Evolutionary conservation across 2,888 invertebrate genomes (phyloP), one percentile per base, ranked within the genome.

Genomic region (Drosophila villosipedis): DNA sequence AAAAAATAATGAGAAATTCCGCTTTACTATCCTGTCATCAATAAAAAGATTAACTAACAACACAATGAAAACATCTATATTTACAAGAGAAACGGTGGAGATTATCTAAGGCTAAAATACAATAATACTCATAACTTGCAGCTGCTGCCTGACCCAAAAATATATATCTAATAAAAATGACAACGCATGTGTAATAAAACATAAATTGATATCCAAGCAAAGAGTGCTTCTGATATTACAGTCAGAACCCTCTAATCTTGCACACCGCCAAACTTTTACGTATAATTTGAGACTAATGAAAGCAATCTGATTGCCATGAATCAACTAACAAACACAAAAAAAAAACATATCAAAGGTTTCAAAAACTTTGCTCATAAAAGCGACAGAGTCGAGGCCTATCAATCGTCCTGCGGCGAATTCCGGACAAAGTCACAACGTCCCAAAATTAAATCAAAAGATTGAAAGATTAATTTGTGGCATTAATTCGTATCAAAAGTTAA

Each of bases 251-350:
- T 77, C 25, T 69, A 83, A 76, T 80, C 69, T 61, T 10, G 69
- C 63, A 70, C 78, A 73, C 37, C 58, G 49, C 31, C n/a, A 52
- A 80, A 55, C 54, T 68, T 62, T 49, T 60, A 60, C 54, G 41
- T 59, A 82, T 70, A 72, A 79, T 79, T 71, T 83, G 88, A 89
- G 72, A 70, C 75, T 81, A 76, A 89, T 89, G 86, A 83, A 83
- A 70, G 82, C 82, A 89, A 89, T 90, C 76, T 80, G 73, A 67
- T 53, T 65, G 14, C 28, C n/a, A 68, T 50, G 58, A 57, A 50
- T 57, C 33, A 50, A 50, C 50, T 35, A 39, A 30, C 31, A 28
- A 16, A 14, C 4, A 25, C 6, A 22, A 63, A 54, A 55, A 28
- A 30, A 54, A 43, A 9, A 43, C 47, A 72, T 57, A 82, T 79